These are phyloP conservation scores for Zoanthus solanderi DNA, from an alignment of 92 coral and sea anemone genomes.

Conservation along the genomic window DNA sequence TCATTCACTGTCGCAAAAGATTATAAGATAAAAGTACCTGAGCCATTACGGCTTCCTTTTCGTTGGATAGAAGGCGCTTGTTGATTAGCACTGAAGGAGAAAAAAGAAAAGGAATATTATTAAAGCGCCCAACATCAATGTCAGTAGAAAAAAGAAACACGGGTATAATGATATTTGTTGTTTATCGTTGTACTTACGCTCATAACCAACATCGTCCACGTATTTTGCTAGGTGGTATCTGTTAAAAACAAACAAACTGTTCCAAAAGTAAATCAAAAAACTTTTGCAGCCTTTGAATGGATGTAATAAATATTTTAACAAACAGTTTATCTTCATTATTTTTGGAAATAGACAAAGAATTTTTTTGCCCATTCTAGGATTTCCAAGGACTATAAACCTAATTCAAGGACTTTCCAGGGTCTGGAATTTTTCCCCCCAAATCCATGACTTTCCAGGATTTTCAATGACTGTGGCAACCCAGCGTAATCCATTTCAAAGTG, in stretches of 20 bases:
- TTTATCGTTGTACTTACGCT: constrained; percentile 66
- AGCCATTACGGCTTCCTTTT: constrained; percentile 94
- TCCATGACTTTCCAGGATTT: too few species aligned
- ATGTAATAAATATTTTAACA: too few species aligned
- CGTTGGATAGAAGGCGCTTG: constrained; percentile 85
- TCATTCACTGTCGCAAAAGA: too few species aligned
- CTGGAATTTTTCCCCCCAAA: too few species aligned
- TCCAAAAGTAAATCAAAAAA: background rate
- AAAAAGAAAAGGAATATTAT: background rate
- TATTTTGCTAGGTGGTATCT: constrained; percentile 92
- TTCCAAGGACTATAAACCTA: too few species aligned
- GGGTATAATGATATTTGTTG: too few species aligned
- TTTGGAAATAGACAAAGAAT: too few species aligned
- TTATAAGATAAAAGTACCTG: constrained; percentile 70
- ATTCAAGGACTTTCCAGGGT: too few species aligned
- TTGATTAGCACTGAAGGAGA: constrained; percentile 83
- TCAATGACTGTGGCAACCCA: too few species aligned
- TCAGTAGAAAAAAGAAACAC: background rate
- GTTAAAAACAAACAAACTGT: background rate
- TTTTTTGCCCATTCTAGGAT: too few species aligned
- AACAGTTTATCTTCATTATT: too few species aligned
- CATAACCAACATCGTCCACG: constrained; percentile 94
- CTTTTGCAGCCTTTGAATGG: background rate
- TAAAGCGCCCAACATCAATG: background rate
- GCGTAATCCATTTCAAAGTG: background rate